These are phyloP conservation scores for Arbacia lixula DNA, from an alignment of 53 echinoderm and acorn worm species.

Conservation along the genomic window DNA sequence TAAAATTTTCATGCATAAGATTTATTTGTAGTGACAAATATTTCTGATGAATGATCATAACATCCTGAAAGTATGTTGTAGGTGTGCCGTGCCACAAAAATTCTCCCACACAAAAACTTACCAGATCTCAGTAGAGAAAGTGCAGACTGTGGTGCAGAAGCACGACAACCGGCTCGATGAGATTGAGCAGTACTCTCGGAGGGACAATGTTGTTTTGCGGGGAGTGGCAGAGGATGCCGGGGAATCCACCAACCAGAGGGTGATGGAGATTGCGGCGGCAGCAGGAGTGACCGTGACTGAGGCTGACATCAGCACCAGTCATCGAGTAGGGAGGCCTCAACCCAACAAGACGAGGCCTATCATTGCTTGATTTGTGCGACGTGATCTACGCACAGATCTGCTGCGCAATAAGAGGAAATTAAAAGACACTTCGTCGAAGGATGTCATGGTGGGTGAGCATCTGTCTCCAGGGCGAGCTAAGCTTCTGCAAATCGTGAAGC, in stretches of 20 bases:
- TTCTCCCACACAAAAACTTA: too few species aligned
- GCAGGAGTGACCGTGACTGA: slow-evolving; percentile 9
- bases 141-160: slow-evolving; percentile 11
- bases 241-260: neutral
- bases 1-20: too few species aligned
- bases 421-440: slow-evolving; percentile 7
- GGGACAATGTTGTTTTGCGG: slow-evolving; percentile 30
- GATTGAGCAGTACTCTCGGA: slow-evolving; percentile 16
- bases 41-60: too few species aligned
- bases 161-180: slow-evolving; percentile 19
- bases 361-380: slow-evolving; percentile 22
- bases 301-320: slow-evolving; percentile 12
- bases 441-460: slow-evolving; percentile 17
- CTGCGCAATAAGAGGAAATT: slow-evolving; percentile 17
- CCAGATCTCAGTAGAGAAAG: slow-evolving; percentile 1
- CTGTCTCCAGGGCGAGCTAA: slow-evolving; percentile 31
- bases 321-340: slow-evolving; percentile 23
- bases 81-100: too few species aligned
- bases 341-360: slow-evolving; percentile 22
- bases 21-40: too few species aligned
- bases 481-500: slow-evolving; percentile 20
- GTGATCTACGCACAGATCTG: slow-evolving; percentile 9
- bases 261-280: neutral
- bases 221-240: slow-evolving; percentile 27
- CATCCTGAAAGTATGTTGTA: too few species aligned